A percentile compares a stretch with the other conserved stretches of the same genome.
phyloP scores from a whole-genome alignment of 2,113 vertebrate genomes.

The Aldabrachelys gigantea region DNA sequence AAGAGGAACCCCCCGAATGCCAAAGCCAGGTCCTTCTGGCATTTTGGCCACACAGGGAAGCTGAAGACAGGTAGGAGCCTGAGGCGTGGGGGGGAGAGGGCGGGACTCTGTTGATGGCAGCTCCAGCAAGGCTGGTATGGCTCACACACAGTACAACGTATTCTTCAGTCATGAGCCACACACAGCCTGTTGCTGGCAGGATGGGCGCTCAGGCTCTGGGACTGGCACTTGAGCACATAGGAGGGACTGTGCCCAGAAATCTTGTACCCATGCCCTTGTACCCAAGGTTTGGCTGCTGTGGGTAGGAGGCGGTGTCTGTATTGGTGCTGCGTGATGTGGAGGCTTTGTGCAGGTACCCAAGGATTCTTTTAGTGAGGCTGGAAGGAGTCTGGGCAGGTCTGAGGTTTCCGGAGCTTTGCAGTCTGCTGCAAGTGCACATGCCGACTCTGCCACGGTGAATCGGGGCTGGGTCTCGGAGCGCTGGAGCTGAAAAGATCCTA shows the following conservation, averaged over 20 bases:
- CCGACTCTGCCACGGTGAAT: neutral
- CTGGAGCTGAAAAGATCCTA: neutral
- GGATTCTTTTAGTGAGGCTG: neutral
- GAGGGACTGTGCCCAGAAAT: neutral
- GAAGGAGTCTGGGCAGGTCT: neutral
- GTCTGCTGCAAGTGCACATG: neutral
- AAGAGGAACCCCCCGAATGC: conserved; percentile 83
- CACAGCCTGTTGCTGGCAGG: neutral
- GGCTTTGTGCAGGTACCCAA: neutral
- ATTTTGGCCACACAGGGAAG: conserved; percentile 80
- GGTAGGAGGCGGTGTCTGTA: neutral
- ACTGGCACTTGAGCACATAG: neutral
- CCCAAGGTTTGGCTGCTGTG: no score
- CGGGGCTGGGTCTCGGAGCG: neutral
- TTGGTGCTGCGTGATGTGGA: neutral
- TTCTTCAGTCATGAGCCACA: fast-evolving
- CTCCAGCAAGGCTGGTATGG: neutral
- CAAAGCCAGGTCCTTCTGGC: conserved; percentile 82
- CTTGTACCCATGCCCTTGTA: neutral
- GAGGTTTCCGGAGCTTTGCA: neutral
- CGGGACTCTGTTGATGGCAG: neutral
- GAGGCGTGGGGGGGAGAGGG: neutral
- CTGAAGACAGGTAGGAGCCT: conserved; percentile 81
- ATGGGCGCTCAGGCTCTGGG: neutral
- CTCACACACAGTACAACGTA: neutral